Conservation (phyloP, 2,113 vertebrate genomes). For the Leptobrachium ailaonicum region DNA sequence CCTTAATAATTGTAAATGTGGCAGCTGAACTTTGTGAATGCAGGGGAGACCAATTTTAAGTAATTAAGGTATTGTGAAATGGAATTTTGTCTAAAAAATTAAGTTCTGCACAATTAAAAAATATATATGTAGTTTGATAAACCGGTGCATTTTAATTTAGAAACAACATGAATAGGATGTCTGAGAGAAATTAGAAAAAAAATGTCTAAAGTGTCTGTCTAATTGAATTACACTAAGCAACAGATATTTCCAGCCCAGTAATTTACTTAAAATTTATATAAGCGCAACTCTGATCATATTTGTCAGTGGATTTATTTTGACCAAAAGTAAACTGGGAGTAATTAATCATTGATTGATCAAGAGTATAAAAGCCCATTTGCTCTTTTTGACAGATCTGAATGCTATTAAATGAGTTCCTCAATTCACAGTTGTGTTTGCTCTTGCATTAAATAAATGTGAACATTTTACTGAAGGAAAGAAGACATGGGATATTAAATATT, state of each 20-base stretch:
- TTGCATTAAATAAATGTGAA: neutral
- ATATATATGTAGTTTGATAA: neutral
- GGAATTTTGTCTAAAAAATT: too few relatives aligned
- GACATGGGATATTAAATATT: neutral
- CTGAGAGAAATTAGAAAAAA: neutral
- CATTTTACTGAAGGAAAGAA: neutral
- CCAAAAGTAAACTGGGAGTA: conserved; percentile 7
- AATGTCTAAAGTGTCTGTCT: neutral
- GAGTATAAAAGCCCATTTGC: conserved; percentile 6
- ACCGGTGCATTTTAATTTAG: neutral
- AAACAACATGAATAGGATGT: neutral
- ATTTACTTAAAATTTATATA: neutral
- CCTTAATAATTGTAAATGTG: too few relatives aligned
- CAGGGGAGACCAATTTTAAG: too few relatives aligned
- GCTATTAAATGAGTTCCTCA: conserved; percentile 1
- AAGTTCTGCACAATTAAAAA: too few relatives aligned
- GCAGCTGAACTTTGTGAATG: too few relatives aligned
- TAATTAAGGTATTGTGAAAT: too few relatives aligned
- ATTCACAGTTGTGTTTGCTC: conserved; percentile 1
- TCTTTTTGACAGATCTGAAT: conserved; percentile 5
- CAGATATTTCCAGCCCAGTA: neutral
- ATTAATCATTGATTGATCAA: conserved; percentile 7
- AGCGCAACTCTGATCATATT: neutral
- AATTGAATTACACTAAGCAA: conserved; percentile 5
- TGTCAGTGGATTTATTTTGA: conserved; percentile 8